These are phyloP conservation scores for Phthorimaea operculella DNA, from an alignment of 1,140 invertebrate species.

Conservation along the genomic window DNA sequence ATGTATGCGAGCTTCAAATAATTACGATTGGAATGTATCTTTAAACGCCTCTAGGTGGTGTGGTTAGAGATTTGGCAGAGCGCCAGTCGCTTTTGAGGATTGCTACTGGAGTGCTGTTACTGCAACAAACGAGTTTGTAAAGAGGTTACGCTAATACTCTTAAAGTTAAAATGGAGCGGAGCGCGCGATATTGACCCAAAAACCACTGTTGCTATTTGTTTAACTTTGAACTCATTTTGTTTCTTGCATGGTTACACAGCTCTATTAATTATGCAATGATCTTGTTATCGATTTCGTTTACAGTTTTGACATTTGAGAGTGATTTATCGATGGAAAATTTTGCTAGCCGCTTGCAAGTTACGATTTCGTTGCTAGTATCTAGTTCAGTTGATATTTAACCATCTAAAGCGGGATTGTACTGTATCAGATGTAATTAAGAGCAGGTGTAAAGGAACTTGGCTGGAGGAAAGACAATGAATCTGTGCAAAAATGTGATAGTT, in stretches of 20 bases:
- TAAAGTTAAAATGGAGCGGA: not conserved
- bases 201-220: not conserved
- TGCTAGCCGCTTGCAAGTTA: no score
- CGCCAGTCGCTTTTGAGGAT: not conserved
- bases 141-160: not conserved
- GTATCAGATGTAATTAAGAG: not conserved
- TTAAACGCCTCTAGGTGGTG: conserved; percentile 2
- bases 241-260: no score
- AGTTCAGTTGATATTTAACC: no score
- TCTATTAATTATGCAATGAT: no score
- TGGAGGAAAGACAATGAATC: not conserved
- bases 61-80: not conserved
- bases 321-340: no score
- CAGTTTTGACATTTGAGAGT: no score
- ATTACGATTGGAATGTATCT: conserved; percentile 13
- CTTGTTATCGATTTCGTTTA: no score
- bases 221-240: not conserved
- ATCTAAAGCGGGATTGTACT: no score
- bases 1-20: conserved; percentile 13
- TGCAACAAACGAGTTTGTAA: not conserved
- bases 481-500: not conserved
- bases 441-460: not conserved
- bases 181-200: not conserved
- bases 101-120: not conserved
- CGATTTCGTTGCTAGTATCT: no score